Conservation (phyloP, 1,140 invertebrate species). For the Hormaphis cornu region DNA sequence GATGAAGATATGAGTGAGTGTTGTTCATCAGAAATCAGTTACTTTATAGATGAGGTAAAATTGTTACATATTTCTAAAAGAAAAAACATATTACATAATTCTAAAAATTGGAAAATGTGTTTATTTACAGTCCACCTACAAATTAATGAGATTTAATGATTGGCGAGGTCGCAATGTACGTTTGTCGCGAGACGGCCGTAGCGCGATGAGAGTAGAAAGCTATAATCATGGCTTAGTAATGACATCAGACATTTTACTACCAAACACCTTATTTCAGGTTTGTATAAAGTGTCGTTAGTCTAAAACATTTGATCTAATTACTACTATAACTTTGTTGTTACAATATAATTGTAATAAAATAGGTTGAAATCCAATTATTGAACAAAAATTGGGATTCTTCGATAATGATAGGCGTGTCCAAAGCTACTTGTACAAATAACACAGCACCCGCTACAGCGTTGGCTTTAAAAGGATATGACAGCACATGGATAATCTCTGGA, state of each 20-base stretch:
- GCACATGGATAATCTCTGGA: conserved; percentile 60
- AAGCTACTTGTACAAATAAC: conserved; percentile 54
- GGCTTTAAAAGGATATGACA: conserved; percentile 56
- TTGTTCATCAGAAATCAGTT: conserved; percentile 28
- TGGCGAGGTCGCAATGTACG: conserved; percentile 31
- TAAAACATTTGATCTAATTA: neutral
- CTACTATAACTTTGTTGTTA: neutral
- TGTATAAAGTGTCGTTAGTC: neutral
- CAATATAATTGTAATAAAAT: neutral
- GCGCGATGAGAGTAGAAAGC: conserved; percentile 56
- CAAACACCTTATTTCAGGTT: conserved; percentile 52
- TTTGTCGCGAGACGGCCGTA: conserved; percentile 41
- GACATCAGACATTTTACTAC: conserved; percentile 49
- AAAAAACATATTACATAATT: neutral
- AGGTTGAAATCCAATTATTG: conserved; percentile 60
- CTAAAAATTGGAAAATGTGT: neutral
- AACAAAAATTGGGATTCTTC: conserved; percentile 71
- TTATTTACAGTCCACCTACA: conserved; percentile 6
- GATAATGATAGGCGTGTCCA: conserved; percentile 62
- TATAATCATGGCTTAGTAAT: conserved; percentile 69
- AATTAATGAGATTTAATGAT: conserved; percentile 30
- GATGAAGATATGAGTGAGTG: conserved; percentile 31
- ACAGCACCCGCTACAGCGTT: conserved; percentile 61
- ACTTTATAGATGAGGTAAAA: conserved; percentile 23
- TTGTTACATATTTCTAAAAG: too few species aligned